These are phyloP conservation scores for Doryteuthis pealeii DNA, from an alignment of 1,140 invertebrate genomes.

Conservation along the genomic window DNA sequence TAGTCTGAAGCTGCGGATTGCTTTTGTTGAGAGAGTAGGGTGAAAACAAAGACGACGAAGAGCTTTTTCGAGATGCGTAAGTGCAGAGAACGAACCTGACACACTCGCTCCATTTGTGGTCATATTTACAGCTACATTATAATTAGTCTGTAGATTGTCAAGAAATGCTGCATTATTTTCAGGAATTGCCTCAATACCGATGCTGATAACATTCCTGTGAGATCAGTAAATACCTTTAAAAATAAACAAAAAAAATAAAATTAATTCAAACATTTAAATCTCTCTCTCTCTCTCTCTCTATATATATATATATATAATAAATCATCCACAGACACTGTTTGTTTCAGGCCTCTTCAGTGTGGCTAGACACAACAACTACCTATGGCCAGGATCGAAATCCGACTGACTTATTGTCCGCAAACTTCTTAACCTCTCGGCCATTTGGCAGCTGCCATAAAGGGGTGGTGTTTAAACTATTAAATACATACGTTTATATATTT, in stretches of 20 bases:
- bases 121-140: slow-evolving; percentile 10
- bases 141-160: neutral
- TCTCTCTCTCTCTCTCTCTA: too few relatives aligned
- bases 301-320: too few relatives aligned
- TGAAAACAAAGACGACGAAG: neutral
- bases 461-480: too few relatives aligned
- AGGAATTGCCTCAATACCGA: neutral
- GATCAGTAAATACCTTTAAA: slow-evolving; percentile 9
- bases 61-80: neutral
- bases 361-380: too few relatives aligned
- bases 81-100: neutral
- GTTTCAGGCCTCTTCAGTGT: neutral
- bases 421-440: too few relatives aligned
- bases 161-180: slow-evolving; percentile 1
- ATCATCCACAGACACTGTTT: neutral
- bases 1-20: neutral
- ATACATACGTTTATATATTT: too few relatives aligned
- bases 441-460: too few relatives aligned
- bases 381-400: too few relatives aligned
- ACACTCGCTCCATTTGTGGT: neutral
- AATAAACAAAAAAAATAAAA: slow-evolving; percentile 10
- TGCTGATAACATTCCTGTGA: slow-evolving; percentile 3
- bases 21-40: neutral
- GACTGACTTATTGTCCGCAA: too few relatives aligned
- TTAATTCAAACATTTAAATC: neutral